phyloP scores from a whole-genome alignment of 2,888 invertebrate genomes.

The Drosophila differens region DNA sequence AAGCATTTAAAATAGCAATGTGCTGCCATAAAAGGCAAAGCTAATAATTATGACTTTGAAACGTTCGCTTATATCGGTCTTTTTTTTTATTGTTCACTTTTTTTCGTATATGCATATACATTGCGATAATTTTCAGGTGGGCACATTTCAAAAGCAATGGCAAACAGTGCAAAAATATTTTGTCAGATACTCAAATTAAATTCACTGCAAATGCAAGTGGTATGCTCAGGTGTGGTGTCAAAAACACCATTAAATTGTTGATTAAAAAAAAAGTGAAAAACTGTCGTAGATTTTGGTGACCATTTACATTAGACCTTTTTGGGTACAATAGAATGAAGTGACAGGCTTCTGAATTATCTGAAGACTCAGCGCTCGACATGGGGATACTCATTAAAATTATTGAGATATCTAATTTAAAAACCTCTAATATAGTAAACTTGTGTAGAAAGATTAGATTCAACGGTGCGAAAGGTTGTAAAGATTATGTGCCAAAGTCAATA shows the following conservation, averaged over 20 bases:
- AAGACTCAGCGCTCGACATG: neutral
- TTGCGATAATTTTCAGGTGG: slow-evolving; percentile 27
- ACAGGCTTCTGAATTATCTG: neutral
- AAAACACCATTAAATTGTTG: slow-evolving; percentile 67
- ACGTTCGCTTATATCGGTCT: slow-evolving; percentile 39
- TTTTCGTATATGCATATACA: slow-evolving; percentile 7
- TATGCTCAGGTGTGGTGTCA: slow-evolving; percentile 57
- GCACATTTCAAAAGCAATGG: slow-evolving; percentile 17
- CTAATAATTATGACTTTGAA: slow-evolving; percentile 69
- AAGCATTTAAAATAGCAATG: slow-evolving; percentile 44
- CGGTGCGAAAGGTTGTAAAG: no score
- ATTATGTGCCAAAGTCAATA: no score
- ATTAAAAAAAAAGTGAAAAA: slow-evolving; percentile 20
- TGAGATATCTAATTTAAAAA: neutral
- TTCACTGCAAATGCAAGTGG: slow-evolving; percentile 39
- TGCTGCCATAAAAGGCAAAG: slow-evolving; percentile 66
- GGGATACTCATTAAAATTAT: neutral
- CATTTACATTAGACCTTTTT: slow-evolving; percentile 53
- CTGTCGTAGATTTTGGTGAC: slow-evolving; percentile 39
- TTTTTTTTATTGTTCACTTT: slow-evolving; percentile 23
- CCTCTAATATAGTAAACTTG: neutral
- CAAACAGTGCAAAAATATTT: slow-evolving; percentile 53
- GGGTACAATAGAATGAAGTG: slow-evolving; percentile 7
- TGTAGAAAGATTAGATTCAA: neutral
- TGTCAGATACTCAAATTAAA: slow-evolving; percentile 36